Base-by-base conservation (phyloP, 1,140 invertebrate genomes). In the Chrysopa pallens region DNA sequence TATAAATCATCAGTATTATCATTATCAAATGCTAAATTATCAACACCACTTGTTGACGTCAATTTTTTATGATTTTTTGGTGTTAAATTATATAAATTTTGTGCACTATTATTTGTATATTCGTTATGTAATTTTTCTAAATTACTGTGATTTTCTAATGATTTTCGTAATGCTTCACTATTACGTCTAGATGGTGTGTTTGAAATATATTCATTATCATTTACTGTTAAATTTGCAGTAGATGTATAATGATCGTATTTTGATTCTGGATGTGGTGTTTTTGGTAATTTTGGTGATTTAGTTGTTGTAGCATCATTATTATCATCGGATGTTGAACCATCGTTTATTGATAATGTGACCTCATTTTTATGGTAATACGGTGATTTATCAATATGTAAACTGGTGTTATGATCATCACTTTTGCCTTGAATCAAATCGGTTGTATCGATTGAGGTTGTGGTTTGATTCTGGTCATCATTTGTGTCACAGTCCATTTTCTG, bases 401-500 rank as follows among this genome's bases (percentile, higher is more conserved):
- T 50, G 38, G 43, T 44, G 17, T 48, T 41, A 11, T 5, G 28
- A 35, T 42, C 13, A 3, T 39, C 4, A 27, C 5, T 29, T 11
- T 2, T 6, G 11, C 31, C 6, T 35, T 35, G 8, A 35, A 11
- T 35, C 2, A 35, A 35, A 6, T 35, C 12, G 17, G 17, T 23
- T 23, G 17, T 23, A 23, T 23, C 17, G 17, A 23, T 23, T 13
- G 8, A 5, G 3, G 14, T 9, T 15, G 8, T 38, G n/a, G 52
- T 49, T 29, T 46, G 48, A 44, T 53, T 54, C 36, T 46, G 48
- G 36, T 56, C 53, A 35, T 53, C 50, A 40, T 43, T 50, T 29
- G 53, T 60, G 44, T 60, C 58, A 33, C 56, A 56, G 35, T 60
- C 58, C 58, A 60, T 60, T 46, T 41, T 49, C 55, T 56, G 46